Conservation (phyloP, 2,113 vertebrate species). For the Struthidea cinerea region DNA sequence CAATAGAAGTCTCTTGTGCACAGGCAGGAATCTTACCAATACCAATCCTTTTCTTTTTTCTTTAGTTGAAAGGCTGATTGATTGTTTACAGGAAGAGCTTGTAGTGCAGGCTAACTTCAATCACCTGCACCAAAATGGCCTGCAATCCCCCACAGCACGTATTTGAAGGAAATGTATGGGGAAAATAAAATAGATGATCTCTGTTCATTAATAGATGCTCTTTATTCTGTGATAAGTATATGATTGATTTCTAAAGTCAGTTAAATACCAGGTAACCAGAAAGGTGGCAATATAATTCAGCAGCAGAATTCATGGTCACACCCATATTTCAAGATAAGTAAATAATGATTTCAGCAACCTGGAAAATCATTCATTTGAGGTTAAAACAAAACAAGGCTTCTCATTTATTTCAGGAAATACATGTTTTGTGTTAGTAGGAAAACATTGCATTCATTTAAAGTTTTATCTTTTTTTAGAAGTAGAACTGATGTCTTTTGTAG, state of each 20-base stretch:
- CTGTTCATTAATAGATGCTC: not conserved
- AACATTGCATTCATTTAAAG: not conserved
- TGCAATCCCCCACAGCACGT: not conserved
- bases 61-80: slow-evolving; percentile 1
- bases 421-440: not conserved
- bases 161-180: not conserved
- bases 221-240: not conserved
- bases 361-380: not conserved
- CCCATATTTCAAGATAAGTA: not conserved
- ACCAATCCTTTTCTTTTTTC: not conserved
- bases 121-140: not conserved
- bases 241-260: not conserved
- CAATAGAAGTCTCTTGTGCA: not conserved
- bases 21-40: not conserved
- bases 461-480: not conserved
- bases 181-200: not conserved
- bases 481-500: not conserved
- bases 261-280: not conserved
- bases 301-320: not conserved
- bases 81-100: slow-evolving; percentile 10
- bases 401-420: not conserved
- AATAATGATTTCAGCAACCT: not conserved
- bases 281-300: not conserved
- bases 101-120: not conserved
- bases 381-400: not conserved